Conservation (phyloP, 2,888 invertebrate species). For the Anagyrus pseudococci region DNA sequence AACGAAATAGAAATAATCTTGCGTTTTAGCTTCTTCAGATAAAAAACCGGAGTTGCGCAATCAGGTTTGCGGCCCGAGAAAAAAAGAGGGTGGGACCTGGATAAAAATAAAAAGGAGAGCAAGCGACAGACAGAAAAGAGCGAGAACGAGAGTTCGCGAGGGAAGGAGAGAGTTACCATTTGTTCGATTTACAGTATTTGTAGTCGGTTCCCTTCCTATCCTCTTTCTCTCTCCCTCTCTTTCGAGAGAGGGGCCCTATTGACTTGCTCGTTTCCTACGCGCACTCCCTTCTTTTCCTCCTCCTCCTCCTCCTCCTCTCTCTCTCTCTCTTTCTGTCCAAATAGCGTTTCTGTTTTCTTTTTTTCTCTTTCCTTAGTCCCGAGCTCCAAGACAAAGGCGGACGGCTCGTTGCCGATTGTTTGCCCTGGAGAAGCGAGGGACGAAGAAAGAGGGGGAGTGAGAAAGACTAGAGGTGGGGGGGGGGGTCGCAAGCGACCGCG, state of each 20-base stretch:
- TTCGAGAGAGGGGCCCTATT: slow-evolving; percentile 37
- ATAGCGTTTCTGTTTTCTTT: slow-evolving; percentile 11
- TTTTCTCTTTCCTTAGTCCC: slow-evolving; percentile 15
- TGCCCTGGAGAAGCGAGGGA: not conserved
- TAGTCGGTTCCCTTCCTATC: slow-evolving; percentile 29
- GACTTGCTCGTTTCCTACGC: slow-evolving; percentile 24
- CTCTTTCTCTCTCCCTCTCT: no score
- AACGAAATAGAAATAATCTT: no score
- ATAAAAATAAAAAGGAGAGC: no score
- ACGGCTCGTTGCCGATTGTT: not conserved
- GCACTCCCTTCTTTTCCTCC: slow-evolving; percentile 6
- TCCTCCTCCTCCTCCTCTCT: not conserved
- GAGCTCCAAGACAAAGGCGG: slow-evolving; percentile 18
- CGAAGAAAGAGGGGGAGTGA: not conserved
- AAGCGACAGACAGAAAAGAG: not conserved
- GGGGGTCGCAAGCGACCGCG: no score
- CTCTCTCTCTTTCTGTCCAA: slow-evolving; percentile 14
- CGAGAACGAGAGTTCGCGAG: slow-evolving; percentile 11
- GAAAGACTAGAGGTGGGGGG: no score
- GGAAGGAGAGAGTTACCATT: slow-evolving; percentile 21
- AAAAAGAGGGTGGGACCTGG: not conserved
- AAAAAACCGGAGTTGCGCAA: slow-evolving; percentile 8
- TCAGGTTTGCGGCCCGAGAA: not conserved
- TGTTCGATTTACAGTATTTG: slow-evolving; percentile 37
- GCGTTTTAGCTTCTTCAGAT: no score